These are phyloP conservation scores for Teleogryllus oceanicus DNA, from an alignment of 2,888 invertebrate genomes.

Conservation along the genomic window DNA sequence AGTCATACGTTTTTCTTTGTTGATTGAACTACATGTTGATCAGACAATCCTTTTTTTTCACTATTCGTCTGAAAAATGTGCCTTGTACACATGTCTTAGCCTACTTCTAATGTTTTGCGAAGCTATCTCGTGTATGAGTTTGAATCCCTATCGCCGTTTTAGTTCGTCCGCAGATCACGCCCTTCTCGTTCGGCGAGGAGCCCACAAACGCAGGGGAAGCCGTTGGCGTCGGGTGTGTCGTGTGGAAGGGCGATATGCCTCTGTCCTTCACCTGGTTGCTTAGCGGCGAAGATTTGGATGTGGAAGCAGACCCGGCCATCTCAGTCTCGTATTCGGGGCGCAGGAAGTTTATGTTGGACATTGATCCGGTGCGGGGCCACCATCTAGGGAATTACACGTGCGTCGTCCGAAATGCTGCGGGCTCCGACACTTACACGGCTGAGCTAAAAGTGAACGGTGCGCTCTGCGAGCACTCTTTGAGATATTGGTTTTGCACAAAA, in stretches of 20 bases:
- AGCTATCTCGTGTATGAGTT: too few relatives aligned
- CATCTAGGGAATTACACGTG: conserved; percentile 60
- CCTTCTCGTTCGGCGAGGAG: conserved; percentile 66
- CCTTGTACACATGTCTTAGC: too few relatives aligned
- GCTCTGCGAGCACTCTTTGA: neutral
- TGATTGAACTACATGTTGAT: too few relatives aligned
- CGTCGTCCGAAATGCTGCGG: conserved; percentile 54
- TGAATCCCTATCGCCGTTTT: conserved; percentile 41
- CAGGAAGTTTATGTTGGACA: conserved; percentile 58
- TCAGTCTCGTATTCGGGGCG: conserved; percentile 56
- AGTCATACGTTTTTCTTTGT: too few relatives aligned
- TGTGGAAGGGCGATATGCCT: conserved; percentile 70
- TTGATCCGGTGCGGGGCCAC: conserved; percentile 53
- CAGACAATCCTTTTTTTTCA: too few relatives aligned
- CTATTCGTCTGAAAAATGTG: too few relatives aligned
- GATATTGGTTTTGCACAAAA: too few relatives aligned
- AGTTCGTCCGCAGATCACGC: conserved; percentile 72
- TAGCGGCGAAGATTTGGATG: conserved; percentile 41
- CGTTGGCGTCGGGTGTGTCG: conserved; percentile 64
- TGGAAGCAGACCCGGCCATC: neutral
- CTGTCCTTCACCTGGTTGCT: conserved; percentile 65
- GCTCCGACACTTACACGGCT: conserved; percentile 51
- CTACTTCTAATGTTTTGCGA: too few relatives aligned
- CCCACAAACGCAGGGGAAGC: conserved; percentile 66
- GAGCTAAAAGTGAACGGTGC: conserved; percentile 56